A percentile compares a stretch with the other conserved stretches of the same genome.
Evolutionary conservation across 2,113 vertebrate genomes (phyloP).

Genomic region (Sturnus vulgaris): DNA sequence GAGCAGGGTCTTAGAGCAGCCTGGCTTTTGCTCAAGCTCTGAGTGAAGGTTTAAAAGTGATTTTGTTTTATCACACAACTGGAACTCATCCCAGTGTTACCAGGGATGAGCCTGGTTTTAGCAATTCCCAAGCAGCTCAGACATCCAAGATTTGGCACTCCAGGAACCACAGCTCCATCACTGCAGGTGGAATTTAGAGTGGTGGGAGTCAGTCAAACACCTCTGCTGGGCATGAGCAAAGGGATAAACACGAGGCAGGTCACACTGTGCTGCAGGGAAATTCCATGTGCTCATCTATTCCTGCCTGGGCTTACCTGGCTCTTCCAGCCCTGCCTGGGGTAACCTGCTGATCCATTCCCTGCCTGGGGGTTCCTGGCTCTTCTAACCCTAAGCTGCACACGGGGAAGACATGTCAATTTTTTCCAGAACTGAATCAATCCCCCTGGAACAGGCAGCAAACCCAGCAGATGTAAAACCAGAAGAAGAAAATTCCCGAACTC

Average conservation of each 20-base stretch:
- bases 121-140: not conserved
- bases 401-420: accelerated
- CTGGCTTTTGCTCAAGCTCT: not conserved
- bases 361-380: not conserved
- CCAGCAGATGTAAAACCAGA: not conserved
- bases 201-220: not conserved
- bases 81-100: not conserved
- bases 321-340: not conserved
- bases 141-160: not conserved
- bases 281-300: accelerated
- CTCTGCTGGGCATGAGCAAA: not conserved
- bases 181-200: not conserved
- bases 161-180: not conserved
- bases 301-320: not conserved
- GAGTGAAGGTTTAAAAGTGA: not conserved
- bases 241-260: not conserved
- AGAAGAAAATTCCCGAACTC: not conserved
- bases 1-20: not conserved
- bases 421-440: not conserved
- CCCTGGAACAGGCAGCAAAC: not conserved
- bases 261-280: not conserved
- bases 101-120: not conserved
- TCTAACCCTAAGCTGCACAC: not conserved
- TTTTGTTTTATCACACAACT: not conserved
- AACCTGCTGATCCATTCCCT: not conserved